A percentile compares a stretch with the other conserved stretches of the same genome.
Evolutionary conservation across 2,888 invertebrate species (phyloP).

Genomic region (Ephialtes manifestator): DNA sequence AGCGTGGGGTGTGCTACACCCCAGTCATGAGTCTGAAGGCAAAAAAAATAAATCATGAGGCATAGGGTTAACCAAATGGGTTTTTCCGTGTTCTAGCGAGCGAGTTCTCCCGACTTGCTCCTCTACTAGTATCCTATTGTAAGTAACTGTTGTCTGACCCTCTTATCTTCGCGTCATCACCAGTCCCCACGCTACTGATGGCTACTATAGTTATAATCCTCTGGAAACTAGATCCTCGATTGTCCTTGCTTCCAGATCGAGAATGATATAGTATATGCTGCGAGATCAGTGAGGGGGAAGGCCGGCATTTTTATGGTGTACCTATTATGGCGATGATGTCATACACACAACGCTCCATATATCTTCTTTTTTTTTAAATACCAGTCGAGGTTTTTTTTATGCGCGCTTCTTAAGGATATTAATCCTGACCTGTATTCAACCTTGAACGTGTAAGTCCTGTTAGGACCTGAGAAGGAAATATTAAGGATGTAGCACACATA

Average conservation of each 20-base stretch:
- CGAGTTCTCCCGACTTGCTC: slow-evolving; percentile 33
- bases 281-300: background rate
- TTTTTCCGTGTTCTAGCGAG: background rate
- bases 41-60: too few species aligned
- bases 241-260: slow-evolving; percentile 29
- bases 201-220: slow-evolving; percentile 2
- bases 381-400: too few species aligned
- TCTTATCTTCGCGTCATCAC: slow-evolving; percentile 41
- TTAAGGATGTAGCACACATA: too few species aligned
- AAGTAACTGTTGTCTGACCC: slow-evolving; percentile 51
- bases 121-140: background rate
- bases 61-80: too few species aligned
- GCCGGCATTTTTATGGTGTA: background rate
- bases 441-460: background rate
- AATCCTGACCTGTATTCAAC: background rate
- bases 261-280: background rate
- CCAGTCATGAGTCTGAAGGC: too few species aligned
- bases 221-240: slow-evolving; percentile 47
- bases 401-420: too few species aligned
- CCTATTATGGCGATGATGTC: slow-evolving; percentile 23
- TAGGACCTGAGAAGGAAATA: too few species aligned
- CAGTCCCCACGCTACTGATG: background rate
- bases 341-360: slow-evolving; percentile 10
- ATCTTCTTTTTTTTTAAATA: too few species aligned
- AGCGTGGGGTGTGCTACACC: too few species aligned